phyloP scores from a whole-genome alignment of 1,140 invertebrate genomes.

The Thalassaphorura encarpata region DNA sequence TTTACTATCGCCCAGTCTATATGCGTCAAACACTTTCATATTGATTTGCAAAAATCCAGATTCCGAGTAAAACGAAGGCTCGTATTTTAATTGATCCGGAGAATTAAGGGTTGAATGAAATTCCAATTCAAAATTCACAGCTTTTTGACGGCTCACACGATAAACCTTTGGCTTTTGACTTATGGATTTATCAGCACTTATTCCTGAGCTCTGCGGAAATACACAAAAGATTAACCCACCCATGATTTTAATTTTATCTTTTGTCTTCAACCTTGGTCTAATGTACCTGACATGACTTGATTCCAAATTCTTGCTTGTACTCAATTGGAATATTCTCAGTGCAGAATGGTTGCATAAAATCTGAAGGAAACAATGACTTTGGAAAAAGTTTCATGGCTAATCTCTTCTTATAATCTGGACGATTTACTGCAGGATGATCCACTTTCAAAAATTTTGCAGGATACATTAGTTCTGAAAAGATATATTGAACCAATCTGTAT shows the following conservation, averaged over 20 bases:
- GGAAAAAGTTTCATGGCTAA: conserved; percentile 16
- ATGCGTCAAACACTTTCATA: neutral
- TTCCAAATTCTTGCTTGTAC: neutral
- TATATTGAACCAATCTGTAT: no score
- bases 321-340: conserved; percentile 11
- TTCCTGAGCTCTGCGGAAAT: conserved; percentile 11
- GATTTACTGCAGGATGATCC: neutral
- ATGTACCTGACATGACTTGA: conserved; percentile 18
- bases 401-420: conserved; percentile 13
- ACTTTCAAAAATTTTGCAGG: conserved; percentile 13
- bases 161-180: conserved; percentile 15
- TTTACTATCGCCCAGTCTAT: neutral
- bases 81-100: conserved; percentile 7
- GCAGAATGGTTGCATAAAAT: conserved; percentile 21
- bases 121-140: conserved; percentile 5
- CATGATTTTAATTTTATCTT: no score
- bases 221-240: neutral
- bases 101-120: conserved; percentile 3
- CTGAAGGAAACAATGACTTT: conserved; percentile 19
- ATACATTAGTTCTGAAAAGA: conserved; percentile 21
- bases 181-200: conserved; percentile 14
- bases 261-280: no score
- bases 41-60: conserved; percentile 5
- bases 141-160: neutral
- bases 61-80: conserved; percentile 3